Conservation (phyloP, 2,797 vertebrate species). For the Rhynchotus rufescens region DNA sequence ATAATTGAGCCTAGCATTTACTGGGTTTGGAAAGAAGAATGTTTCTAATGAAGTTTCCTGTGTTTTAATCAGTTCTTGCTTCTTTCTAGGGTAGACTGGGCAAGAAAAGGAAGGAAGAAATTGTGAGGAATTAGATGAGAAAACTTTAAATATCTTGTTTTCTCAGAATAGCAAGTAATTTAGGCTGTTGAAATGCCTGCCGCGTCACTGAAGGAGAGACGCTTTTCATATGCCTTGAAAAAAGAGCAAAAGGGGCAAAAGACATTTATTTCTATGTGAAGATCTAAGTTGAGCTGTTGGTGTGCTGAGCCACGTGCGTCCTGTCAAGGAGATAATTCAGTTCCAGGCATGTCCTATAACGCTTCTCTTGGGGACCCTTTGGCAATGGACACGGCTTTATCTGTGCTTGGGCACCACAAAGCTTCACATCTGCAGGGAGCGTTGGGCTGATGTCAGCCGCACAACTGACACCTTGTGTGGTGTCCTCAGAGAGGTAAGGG, state of each 20-base stretch:
- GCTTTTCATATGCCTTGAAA: background rate
- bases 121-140: background rate
- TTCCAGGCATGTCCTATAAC: constrained; percentile 14
- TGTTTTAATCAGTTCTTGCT: background rate
- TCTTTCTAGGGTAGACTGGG: background rate
- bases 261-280: background rate
- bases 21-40: background rate
- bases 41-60: background rate
- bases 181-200: background rate
- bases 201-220: background rate
- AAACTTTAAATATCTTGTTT: background rate
- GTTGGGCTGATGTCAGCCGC: background rate
- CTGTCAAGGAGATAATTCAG: background rate
- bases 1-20: background rate
- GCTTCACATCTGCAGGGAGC: background rate
- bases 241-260: background rate
- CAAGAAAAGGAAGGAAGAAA: background rate
- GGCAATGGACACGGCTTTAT: background rate
- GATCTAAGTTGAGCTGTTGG: background rate
- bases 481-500: background rate
- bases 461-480: background rate
- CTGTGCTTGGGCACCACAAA: background rate
- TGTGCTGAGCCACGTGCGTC: background rate
- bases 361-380: background rate
- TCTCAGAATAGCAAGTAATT: background rate